A percentile compares a stretch with the other conserved stretches of the same genome.
Evolutionary conservation across 2,888 invertebrate species (phyloP).

Genomic region (Allygus modestus): DNA sequence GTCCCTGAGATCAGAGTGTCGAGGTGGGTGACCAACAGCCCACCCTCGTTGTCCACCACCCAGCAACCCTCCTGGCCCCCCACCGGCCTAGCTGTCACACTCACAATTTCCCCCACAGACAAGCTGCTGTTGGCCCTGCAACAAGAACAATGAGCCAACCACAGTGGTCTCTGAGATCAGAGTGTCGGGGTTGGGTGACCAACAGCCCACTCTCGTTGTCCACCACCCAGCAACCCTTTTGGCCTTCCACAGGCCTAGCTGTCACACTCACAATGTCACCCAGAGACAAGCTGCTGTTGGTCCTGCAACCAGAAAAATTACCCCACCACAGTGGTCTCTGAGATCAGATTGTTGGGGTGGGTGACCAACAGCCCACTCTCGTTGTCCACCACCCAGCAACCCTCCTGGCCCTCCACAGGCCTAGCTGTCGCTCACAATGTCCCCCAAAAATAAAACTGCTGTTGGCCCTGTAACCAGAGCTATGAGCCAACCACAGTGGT

Average conservation of each 20-base stretch:
- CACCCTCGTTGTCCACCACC: constrained; percentile 80
- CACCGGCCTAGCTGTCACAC: constrained; percentile 76
- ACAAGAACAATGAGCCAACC: constrained; percentile 83
- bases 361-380: constrained; percentile 84
- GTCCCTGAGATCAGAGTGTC: constrained; percentile 80
- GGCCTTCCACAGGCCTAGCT: too few species aligned
- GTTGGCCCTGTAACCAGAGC: too few species aligned
- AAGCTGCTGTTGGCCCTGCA: constrained; percentile 47
- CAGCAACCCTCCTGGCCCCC: constrained; percentile 75
- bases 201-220: too few species aligned
- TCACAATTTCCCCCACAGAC: constrained; percentile 78
- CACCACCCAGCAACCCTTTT: too few species aligned
- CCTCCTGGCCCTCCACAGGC: neutral
- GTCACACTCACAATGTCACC: too few species aligned
- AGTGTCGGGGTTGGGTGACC: too few species aligned
- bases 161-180: constrained; percentile 79
- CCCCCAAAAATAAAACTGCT: too few species aligned
- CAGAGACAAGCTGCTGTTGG: too few species aligned
- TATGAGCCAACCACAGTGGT: too few species aligned
- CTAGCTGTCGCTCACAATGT: too few species aligned
- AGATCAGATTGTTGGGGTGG: constrained; percentile 90
- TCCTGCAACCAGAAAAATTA: constrained; percentile 89
- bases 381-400: constrained; percentile 78
- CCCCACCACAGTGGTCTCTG: constrained; percentile 91
- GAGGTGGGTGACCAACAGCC: constrained; percentile 88